Evolutionary conservation across 2,113 vertebrate species (phyloP), one percentile per base, ranked within the genome.

Genomic region (Aegithalos caudatus): DNA sequence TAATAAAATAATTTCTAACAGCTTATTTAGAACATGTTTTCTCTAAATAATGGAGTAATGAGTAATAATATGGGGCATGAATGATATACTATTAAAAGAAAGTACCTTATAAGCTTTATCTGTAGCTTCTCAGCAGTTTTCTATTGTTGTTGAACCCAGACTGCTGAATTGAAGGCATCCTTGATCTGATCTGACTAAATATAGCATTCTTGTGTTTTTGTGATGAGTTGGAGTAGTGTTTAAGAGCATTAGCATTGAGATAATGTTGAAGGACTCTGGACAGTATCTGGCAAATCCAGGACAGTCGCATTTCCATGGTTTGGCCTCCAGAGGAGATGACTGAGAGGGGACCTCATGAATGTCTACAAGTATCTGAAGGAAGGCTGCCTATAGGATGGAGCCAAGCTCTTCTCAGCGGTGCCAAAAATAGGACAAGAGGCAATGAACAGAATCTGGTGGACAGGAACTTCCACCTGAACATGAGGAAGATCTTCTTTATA

Each of bases 371-470:
- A 12, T 22, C n/a, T 67, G n/a, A 67, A 67, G 38, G 15, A 5
- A 28, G 24, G 7, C 3, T 47, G 11, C 7, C 45, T 22, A 12
- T 1, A 27, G 14, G 8, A 47, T 19, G 21, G 17, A 54, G 10
- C 8, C 40, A 54, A 0, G 0, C 16, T 22, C 20, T 40, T n/a
- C 8, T 53, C 11, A 2, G 24, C 18, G 17, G 2, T 67, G 24
- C 16, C 24, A 61, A 12, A 3, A 31, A 6, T 19, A 40, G n/a
- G 29, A 35, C n/a, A 19, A 22, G 40, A 76, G 14, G 4, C 3
- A 54, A 23, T 14, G 9, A 20, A 9, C 28, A 69, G n/a, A 69
- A 76, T 40, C 18, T 35, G 54, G 31, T 42, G 40, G 14, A 61
- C 25, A 35, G 10, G 18, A 69, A 69, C 40, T 12, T 31, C 14